Base-by-base conservation (phyloP, 2,888 invertebrate species). In the Tetheella fluctuosa region DNA sequence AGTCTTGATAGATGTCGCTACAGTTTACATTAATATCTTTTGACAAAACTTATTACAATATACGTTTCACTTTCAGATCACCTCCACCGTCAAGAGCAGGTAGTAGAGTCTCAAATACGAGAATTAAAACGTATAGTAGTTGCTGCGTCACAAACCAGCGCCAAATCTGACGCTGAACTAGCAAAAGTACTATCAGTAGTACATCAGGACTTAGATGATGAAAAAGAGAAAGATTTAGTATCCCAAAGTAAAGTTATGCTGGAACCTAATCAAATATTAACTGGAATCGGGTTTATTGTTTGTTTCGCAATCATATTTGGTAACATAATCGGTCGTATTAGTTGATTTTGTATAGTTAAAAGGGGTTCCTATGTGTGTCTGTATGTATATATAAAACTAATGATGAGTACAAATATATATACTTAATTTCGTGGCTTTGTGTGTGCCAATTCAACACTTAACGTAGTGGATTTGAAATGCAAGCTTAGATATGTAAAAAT, bases 141-240 rank as follows among this genome's bases (percentile, higher is more conserved):
- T 0, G 74, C 78, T 0, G 90, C 91, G 0, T 88, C 93, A 0
- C 86, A 87, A 30, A 81, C 79, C 4, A 91, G 90, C 64, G 85
- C 89, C 0, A 85, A 86, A 66, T 92, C 93, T 0, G 93, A 93
- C 63, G 89, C 89, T 0, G 86, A 89, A 53, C 69, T 93, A 2
- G 84, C 90, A 0, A 89, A 89, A 68, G 91, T 85, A 0, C 65
- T 93, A 0, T 84, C 87, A 0, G 86, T 71, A 0, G 93, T 92
- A 6, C 91, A 92, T 20, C 91, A 90, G 0, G 91, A 91, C 4
- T 55, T 90, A 6, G 92, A 90, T 59, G 90, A 91, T 0, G 84
- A 88, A 1, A 82, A 76, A 2, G 81, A 81, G 0, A 77, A 80
- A 5, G 79, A 76, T 0, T 68, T 68, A n/a, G n/a, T n/a, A 0